Percentiles rank a stretch among this genome's conserved stretches.
phyloP scores from a whole-genome alignment of 2,113 vertebrate genomes.

The Notarius lentiginosus region DNA sequence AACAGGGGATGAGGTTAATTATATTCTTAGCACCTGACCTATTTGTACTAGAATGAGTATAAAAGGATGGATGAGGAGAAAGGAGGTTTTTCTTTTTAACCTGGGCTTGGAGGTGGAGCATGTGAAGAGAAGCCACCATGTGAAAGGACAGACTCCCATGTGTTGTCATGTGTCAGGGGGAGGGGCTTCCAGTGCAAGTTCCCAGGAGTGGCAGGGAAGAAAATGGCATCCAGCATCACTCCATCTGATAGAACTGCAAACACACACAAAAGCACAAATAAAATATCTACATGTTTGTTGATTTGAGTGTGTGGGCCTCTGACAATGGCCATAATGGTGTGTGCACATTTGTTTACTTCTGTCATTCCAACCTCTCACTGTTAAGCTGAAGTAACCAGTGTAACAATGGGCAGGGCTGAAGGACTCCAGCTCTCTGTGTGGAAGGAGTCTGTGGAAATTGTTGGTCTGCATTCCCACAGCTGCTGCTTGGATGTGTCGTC shows the following conservation, averaged over 20 bases:
- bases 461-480: constrained; percentile 57
- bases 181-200: constrained; percentile 39
- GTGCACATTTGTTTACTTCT: constrained; percentile 40
- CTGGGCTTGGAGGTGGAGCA: constrained; percentile 65
- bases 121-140: constrained; percentile 71
- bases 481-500: constrained; percentile 59
- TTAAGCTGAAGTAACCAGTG: constrained; percentile 64
- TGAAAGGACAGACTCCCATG: constrained; percentile 68
- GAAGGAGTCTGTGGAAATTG: constrained; percentile 42
- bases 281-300: background rate
- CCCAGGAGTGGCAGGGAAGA: constrained; percentile 61
- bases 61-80: too few relatives aligned
- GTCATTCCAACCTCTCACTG: constrained; percentile 57
- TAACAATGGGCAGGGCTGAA: constrained; percentile 58
- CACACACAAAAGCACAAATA: background rate
- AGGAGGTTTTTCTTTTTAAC: constrained; percentile 36
- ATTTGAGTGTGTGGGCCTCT: background rate
- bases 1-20: background rate
- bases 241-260: constrained; percentile 66
- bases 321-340: background rate
- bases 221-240: constrained; percentile 59
- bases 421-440: constrained; percentile 43
- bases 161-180: constrained; percentile 63
- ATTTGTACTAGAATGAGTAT: background rate
- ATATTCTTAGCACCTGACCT: background rate